Base-by-base conservation (phyloP, 1,140 invertebrate species). In the Prorops nasuta region DNA sequence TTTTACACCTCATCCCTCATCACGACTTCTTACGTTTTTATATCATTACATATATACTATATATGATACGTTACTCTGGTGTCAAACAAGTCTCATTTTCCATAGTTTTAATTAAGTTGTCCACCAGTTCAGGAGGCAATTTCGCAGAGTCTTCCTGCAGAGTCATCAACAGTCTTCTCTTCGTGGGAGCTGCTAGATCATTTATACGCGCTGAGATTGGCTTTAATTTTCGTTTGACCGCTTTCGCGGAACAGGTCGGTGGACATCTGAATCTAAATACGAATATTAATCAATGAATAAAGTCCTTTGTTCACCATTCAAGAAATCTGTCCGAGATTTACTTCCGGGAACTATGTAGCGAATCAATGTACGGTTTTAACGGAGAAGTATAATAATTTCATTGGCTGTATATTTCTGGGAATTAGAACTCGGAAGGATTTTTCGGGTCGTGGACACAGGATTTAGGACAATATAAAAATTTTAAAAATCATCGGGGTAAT, bases 131-230 rank as follows among this genome's bases (percentile, higher is more conserved):
- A 2, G 56, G 31, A 1, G 72, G 60, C 14, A 78, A 38, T 15
- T 41, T 51, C 0, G 28, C 21, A 3, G 49, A 49, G 1, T 55
- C 53, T 14, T 69, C 54, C 35, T 62, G 28, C 3, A 78, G 46
- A 0, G 69, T 73, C 2, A 53, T 48, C 14, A 71, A 24, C 9
- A 70, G 48, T 16, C 45, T 56, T 22, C 66, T 59, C 31, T 57
- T 73, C 0, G 45, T 36, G 2, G 76, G 74, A 35, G 60, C 51
- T 1, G 74, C 67, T 7, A 78, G 41, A 51, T 73, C 58, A n/a
- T 58, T 46, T 3, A 71, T 63, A 12, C 66, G 60, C 3, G 38
- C 19, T 4, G 68, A 52, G 6, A 63, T 20, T 2, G 63, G 54
- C 2, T 44, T 40, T 7, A 60, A 18, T 43, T 50, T 60, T 28